Base-by-base conservation (phyloP, 2,797 vertebrate species). In the Tinamus major region DNA sequence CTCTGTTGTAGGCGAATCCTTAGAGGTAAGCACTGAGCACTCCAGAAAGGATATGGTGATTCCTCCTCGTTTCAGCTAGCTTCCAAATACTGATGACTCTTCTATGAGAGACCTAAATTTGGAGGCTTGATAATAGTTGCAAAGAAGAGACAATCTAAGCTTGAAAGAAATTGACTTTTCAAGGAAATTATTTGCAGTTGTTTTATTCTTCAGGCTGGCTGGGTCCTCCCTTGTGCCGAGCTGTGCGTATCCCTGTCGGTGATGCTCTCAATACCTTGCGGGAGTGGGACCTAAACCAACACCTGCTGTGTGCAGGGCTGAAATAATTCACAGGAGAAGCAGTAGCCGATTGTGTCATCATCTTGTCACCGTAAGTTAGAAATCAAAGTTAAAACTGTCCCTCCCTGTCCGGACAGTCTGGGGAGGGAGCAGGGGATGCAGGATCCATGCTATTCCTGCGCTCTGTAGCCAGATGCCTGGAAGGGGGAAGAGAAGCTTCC, bases 151-250 rank as follows among this genome's bases (percentile, higher is more conserved):
- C 42, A 31, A 3, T 41, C 8, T 13, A 16, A 53, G 64, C 11
- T 2, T 20, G 12, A 12, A 26, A 81, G 71, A 79, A 71, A 56
- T 12, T 41, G 29, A 6, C 53, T 93, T 80, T 77, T 61, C 76
- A 70, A 82, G 82, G 61, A 58, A 46, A 31, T 9, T 27, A 16
- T 72, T 33, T 77, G 63, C 78, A 31, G n/a, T 29, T 44, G 14
- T 77, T 89, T 58, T 19, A 42, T n/a, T 51, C 76, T 61, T 64
- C 63, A 31, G 51, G 7, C 68, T 91, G 77, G 21, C 80, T 65
- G 1, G 0, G 29, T 58, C 51, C 74, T 88, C 59, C 4, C 0
- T 70, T 0, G 0, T 1, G 2, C 46, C 39, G 67, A 44, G 35
- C 75, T 58, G 44, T 31, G 19, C 21, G 20, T 0, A 1, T 56